Base-by-base conservation (phyloP, 2,113 vertebrate genomes). In the Bos taurus region DNA sequence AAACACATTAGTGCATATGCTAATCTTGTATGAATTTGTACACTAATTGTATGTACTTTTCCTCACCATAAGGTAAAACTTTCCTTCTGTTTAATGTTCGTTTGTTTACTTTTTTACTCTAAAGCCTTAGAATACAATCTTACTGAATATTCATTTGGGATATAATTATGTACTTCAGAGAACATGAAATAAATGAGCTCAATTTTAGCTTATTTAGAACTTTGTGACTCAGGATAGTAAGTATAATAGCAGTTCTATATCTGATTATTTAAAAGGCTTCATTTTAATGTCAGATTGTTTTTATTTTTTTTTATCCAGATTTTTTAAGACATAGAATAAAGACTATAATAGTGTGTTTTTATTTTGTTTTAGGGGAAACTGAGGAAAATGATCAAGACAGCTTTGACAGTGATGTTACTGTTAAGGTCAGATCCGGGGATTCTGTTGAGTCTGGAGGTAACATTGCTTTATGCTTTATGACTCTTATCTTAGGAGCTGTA, bases 361-460 rank as follows among this genome's bases (percentile, higher is more conserved):
- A 17, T 36, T 93, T 95, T 23, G 77, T 88, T 91, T n/a, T 59
- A 98, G 98, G 74, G 71, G 97, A 98, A 81, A 88, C 80, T 16
- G 98, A 98, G 64, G 96, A 97, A 23, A 92, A 97, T 6, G 95
- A 97, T 52, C 91, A 80, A 9, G 89, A 97, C 26, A 92, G 57
- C 50, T 95, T 91, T 78, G 59, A 93, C 56, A 97, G 89, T 93
- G 89, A 96, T 71, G 74, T 6, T 6, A n/a, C 81, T 93, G 2
- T 33, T 71, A 78, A 94, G 17, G 26, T 91, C 94, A 90, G n/a
- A 82, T 95, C 91, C 17, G 8, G 43, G 74, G 95, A 97, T 15
- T 97, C 95, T 71, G 2, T 87, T 85, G 89, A 93, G 28, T 92
- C 93, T 82, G 82, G 28, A 97, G 98, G 98, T 98, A 97, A 97